Evolutionary conservation across 2,797 vertebrate genomes (phyloP).

Genomic region (Eulemur albifrons): DNA sequence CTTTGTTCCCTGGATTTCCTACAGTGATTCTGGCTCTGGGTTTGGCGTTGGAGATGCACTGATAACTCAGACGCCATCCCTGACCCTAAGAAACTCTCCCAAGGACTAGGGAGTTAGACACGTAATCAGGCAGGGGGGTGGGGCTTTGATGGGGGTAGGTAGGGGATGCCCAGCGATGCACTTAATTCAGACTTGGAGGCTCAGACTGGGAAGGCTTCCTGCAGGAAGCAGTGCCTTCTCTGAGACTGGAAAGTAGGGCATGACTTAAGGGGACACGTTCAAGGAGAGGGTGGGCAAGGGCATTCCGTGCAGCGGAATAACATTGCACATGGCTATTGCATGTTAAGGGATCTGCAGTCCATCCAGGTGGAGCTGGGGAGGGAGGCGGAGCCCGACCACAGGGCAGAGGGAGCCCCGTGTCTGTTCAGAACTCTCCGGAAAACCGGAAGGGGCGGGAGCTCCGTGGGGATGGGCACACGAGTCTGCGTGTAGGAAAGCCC

Average conservation of each 20-base stretch:
- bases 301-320: not conserved
- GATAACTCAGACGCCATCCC: not conserved
- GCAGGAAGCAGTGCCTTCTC: not conserved
- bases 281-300: not conserved
- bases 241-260: not conserved
- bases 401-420: not conserved
- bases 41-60: not conserved
- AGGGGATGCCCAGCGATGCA: not conserved
- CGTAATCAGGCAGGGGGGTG: not conserved
- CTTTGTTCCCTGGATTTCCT: not conserved
- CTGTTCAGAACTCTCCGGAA: not conserved
- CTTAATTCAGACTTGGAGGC: not conserved
- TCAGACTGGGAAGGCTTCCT: not conserved
- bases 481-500: not conserved
- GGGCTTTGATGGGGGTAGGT: not conserved
- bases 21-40: not conserved
- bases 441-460: not conserved
- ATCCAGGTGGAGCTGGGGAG: not conserved
- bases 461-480: rapidly evolving
- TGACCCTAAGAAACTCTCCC: not conserved
- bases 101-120: not conserved
- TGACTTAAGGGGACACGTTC: not conserved
- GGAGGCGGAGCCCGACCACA: not conserved
- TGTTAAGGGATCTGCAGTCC: not conserved
- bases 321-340: not conserved